phyloP scores from a whole-genome alignment of 2,888 invertebrate species.

The Eurytoma californica region DNA sequence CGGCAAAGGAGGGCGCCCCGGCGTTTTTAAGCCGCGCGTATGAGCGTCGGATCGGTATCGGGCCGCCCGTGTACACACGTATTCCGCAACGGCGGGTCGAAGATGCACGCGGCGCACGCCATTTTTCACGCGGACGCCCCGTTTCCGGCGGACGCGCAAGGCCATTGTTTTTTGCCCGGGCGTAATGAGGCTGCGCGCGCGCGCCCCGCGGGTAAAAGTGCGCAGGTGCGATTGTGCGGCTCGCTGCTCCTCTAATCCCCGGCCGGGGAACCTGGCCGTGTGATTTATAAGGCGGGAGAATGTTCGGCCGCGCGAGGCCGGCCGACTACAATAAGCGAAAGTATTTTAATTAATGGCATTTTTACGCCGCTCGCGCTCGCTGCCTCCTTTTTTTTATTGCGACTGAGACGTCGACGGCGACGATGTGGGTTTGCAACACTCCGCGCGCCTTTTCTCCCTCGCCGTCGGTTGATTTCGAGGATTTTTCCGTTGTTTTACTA shows the following conservation, averaged over 20 bases:
- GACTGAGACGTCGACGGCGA: background rate
- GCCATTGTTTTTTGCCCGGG: slow-evolving; percentile 69
- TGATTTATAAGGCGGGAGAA: slow-evolving; percentile 36
- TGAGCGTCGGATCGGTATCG: slow-evolving; percentile 9
- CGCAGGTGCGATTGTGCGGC: background rate
- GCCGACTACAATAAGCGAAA: slow-evolving; percentile 32
- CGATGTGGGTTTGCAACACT: background rate
- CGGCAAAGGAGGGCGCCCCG: background rate
- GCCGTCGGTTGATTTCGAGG: too few relatives aligned
- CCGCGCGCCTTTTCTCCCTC: background rate
- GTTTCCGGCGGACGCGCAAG: slow-evolving; percentile 72
- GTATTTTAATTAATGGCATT: slow-evolving; percentile 41
- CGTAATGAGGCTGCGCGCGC: slow-evolving; percentile 16
- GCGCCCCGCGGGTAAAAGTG: slow-evolving; percentile 23
- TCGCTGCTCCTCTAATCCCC: background rate
- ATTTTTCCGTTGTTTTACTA: too few relatives aligned
- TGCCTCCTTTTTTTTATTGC: background rate
- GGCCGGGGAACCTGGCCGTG: background rate
- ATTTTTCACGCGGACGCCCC: slow-evolving; percentile 56
- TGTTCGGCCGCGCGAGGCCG: background rate
- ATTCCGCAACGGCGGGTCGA: background rate
- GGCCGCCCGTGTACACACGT: background rate
- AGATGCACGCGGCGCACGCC: background rate
- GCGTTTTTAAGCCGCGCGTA: background rate
- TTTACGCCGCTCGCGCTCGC: background rate